phyloP scores from a whole-genome alignment of 2,113 vertebrate genomes.

The Hippopotamus amphibius region DNA sequence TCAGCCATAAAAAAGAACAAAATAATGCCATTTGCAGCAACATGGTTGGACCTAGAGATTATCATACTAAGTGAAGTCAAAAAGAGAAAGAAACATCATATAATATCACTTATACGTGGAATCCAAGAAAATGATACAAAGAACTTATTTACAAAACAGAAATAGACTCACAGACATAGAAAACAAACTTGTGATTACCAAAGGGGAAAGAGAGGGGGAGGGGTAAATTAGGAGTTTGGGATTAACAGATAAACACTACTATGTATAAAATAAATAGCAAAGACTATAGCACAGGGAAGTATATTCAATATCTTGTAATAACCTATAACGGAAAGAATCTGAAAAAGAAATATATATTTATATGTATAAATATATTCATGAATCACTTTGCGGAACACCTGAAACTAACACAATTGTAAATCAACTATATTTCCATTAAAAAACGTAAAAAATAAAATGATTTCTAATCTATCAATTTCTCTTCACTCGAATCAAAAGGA shows the following conservation, averaged over 20 bases:
- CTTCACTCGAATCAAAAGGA: not conserved
- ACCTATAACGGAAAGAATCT: not conserved
- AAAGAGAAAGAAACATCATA: not conserved
- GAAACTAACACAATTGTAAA: not conserved
- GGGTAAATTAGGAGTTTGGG: not conserved
- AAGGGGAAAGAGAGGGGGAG: not conserved
- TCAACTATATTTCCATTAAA: not conserved
- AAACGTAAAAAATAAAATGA: not conserved
- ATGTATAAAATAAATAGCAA: not conserved
- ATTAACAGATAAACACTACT: not conserved
- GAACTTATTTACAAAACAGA: not conserved
- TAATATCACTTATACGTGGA: not conserved
- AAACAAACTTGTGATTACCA: not conserved
- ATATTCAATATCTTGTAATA: not conserved
- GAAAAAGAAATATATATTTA: not conserved
- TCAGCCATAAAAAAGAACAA: not conserved
- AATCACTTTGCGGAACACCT: not conserved
- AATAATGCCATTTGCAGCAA: not conserved
- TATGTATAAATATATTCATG: not conserved
- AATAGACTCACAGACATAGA: not conserved
- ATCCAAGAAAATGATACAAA: not conserved
- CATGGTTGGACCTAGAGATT: fast-evolving
- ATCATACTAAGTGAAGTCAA: not conserved
- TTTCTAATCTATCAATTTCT: not conserved
- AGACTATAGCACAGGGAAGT: not conserved